These are phyloP conservation scores for Nymphalis c-album DNA, from an alignment of 2,888 invertebrate species.

Conservation along the genomic window DNA sequence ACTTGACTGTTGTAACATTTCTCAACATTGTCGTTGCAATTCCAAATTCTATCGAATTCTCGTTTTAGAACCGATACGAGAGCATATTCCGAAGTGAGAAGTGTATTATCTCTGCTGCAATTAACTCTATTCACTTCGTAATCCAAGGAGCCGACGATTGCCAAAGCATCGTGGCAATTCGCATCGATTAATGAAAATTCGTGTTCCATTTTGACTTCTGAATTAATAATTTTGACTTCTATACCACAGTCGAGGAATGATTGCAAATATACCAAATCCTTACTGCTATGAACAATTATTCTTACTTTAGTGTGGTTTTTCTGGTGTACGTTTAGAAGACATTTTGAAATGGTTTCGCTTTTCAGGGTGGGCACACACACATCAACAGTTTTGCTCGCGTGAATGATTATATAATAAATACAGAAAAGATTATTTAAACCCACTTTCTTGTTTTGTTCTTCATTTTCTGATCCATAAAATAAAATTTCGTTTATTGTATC, in stretches of 20 bases:
- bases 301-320: conserved; percentile 52
- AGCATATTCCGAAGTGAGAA: conserved; percentile 55
- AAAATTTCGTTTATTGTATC: conserved; percentile 59
- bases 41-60: conserved; percentile 66
- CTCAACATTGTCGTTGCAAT: conserved; percentile 31
- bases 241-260: conserved; percentile 52
- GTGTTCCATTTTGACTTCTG: conserved; percentile 53
- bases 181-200: conserved; percentile 64
- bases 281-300: conserved; percentile 54
- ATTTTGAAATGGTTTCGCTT: conserved; percentile 55
- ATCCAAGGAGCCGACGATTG: conserved; percentile 59
- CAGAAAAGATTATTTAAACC: conserved; percentile 60
- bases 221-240: conserved; percentile 55
- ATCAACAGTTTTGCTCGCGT: conserved; percentile 56
- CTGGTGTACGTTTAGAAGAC: conserved; percentile 51
- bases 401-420: conserved; percentile 57
- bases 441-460: conserved; percentile 47
- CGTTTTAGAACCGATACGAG: conserved; percentile 51
- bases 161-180: conserved; percentile 49
- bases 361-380: conserved; percentile 59
- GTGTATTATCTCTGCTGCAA: conserved; percentile 53
- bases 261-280: conserved; percentile 46
- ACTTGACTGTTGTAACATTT: neutral
- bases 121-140: conserved; percentile 52
- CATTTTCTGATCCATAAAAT: conserved; percentile 56